These are phyloP conservation scores for Dicerorhinus sumatrensis DNA, from an alignment of 2,113 vertebrate genomes.

Conservation along the genomic window DNA sequence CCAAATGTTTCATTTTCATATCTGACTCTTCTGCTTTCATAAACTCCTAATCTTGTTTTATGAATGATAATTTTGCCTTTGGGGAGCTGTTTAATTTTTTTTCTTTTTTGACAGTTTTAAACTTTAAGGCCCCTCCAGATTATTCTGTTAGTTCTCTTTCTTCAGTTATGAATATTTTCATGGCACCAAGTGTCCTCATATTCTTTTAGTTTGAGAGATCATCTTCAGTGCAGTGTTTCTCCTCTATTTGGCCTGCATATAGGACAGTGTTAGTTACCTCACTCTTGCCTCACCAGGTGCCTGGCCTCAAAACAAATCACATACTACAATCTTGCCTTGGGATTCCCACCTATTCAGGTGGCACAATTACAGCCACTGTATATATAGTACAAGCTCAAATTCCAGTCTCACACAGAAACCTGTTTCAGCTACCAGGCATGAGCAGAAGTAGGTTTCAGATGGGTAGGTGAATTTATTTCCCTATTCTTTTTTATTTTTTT, in stretches of 20 bases:
- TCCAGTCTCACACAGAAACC: background rate
- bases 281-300: background rate
- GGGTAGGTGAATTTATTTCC: background rate
- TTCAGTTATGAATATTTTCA: background rate
- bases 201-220: background rate
- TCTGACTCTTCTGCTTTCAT: background rate
- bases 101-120: background rate
- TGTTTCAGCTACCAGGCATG: background rate
- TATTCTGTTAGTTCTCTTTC: background rate
- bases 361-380: background rate
- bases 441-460: background rate
- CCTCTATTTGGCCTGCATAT: background rate
- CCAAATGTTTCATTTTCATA: background rate
- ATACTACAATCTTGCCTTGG: background rate
- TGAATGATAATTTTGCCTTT: background rate
- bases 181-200: background rate
- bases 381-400: background rate
- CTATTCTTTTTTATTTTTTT: too few species aligned
- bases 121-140: background rate
- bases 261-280: background rate
- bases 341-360: background rate
- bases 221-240: background rate
- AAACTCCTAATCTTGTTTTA: background rate
- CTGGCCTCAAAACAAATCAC: background rate
- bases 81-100: background rate